Conservation (phyloP, 2,797 vertebrate genomes). For the Channallabes apus region DNA sequence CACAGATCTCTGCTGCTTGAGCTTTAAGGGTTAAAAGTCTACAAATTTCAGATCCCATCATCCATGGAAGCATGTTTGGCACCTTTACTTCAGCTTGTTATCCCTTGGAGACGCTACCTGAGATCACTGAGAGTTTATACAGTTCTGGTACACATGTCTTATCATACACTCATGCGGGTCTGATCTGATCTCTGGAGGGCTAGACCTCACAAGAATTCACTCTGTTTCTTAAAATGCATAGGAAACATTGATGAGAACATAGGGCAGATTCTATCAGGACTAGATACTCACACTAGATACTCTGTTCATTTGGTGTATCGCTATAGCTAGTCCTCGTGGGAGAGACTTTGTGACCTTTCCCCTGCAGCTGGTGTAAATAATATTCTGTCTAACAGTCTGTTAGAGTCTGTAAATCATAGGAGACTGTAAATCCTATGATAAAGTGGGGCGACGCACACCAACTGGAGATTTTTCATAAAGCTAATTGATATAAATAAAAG, state of each 20-base stretch:
- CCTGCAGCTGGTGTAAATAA: conserved; percentile 5
- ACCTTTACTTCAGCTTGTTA: conserved; percentile 40
- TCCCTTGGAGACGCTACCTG: conserved; percentile 21
- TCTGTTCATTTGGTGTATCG: conserved; percentile 30
- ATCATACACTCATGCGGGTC: conserved; percentile 53
- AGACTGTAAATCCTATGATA: background rate
- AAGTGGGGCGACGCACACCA: background rate
- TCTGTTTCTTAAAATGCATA: conserved; percentile 25
- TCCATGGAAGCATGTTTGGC: conserved; percentile 10
- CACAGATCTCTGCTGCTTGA: too few relatives aligned
- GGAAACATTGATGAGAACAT: conserved; percentile 48
- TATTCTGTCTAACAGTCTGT: background rate
- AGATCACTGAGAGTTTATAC: conserved; percentile 74
- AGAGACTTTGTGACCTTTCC: background rate
- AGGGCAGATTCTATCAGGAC: conserved; percentile 65
- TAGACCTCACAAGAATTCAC: conserved; percentile 70
- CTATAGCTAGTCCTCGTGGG: conserved; percentile 4
- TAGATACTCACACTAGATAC: conserved; percentile 36
- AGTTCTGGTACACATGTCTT: conserved; percentile 69
- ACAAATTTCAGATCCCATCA: background rate
- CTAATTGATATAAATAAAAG: conserved; percentile 8
- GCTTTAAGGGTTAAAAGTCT: background rate
- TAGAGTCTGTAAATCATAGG: too few relatives aligned
- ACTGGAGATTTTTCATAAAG: conserved; percentile 10
- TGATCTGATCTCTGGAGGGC: conserved; percentile 67